phyloP scores from a whole-genome alignment of 2,113 vertebrate genomes.

The Caretta caretta region DNA sequence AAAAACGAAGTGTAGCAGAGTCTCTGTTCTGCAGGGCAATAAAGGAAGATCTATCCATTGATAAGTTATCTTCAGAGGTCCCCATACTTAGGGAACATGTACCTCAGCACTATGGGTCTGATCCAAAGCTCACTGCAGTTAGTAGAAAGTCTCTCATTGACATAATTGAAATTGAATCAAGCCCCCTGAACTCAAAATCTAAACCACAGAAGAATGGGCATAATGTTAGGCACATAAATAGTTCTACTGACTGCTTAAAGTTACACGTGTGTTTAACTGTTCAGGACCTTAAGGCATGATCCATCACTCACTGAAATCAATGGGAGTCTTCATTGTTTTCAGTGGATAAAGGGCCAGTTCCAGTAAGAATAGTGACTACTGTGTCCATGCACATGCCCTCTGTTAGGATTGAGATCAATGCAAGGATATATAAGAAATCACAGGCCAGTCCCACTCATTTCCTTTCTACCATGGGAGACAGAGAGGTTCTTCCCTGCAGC shows the following conservation, averaged over 20 bases:
- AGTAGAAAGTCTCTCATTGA: background rate
- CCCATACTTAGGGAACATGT: background rate
- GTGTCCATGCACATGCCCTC: background rate
- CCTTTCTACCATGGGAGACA: slow-evolving; percentile 31
- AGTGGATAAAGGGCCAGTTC: background rate
- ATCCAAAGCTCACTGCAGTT: background rate
- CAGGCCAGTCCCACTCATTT: background rate
- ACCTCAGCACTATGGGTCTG: background rate
- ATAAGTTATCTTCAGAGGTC: background rate
- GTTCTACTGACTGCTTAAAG: background rate
- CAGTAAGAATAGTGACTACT: background rate
- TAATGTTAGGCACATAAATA: background rate
- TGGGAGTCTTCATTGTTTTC: background rate
- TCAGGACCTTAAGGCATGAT: background rate
- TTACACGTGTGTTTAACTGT: background rate
- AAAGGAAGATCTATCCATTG: background rate
- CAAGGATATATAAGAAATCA: background rate
- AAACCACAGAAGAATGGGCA: background rate
- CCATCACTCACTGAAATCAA: background rate
- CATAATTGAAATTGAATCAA: background rate
- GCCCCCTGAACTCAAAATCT: background rate
- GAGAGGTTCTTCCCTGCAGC: background rate
- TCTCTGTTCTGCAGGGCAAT: background rate
- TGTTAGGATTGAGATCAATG: background rate
- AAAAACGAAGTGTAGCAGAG: background rate